Conservation (phyloP, 2,888 invertebrate genomes). For the Isotomurus palustris region DNA sequence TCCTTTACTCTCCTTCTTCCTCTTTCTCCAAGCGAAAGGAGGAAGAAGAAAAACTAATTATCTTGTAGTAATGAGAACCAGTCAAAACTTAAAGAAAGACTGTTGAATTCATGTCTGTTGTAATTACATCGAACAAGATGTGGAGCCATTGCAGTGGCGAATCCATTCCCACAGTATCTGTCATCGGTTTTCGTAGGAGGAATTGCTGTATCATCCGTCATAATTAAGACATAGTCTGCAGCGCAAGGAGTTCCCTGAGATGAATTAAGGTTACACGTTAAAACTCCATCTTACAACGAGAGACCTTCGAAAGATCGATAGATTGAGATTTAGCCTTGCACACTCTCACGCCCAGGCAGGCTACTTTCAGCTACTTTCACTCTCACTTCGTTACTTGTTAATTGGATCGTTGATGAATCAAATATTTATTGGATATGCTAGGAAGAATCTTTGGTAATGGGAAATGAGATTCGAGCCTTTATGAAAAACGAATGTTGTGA, state of each 20-base stretch:
- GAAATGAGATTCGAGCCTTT: too few relatives aligned
- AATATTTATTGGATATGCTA: slow-evolving; percentile 4
- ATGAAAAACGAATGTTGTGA: too few relatives aligned
- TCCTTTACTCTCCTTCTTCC: too few relatives aligned
- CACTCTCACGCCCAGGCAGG: too few relatives aligned
- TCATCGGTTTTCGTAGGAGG: slow-evolving; percentile 20
- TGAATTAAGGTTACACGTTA: neutral
- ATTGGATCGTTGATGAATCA: neutral
- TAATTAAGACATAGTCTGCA: slow-evolving; percentile 39
- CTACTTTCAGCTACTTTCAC: neutral
- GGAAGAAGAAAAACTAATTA: slow-evolving; percentile 1
- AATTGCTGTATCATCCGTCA: slow-evolving; percentile 30
- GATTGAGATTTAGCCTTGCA: too few relatives aligned
- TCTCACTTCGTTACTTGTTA: neutral
- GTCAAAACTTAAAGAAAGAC: neutral
- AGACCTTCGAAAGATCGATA: too few relatives aligned
- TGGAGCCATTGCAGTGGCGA: slow-evolving; percentile 13
- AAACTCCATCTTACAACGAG: too few relatives aligned
- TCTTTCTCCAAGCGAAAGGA: too few relatives aligned
- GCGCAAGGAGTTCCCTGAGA: slow-evolving; percentile 10
- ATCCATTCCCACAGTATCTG: slow-evolving; percentile 36
- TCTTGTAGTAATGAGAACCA: neutral
- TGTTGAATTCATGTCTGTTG: neutral
- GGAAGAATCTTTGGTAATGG: too few relatives aligned
- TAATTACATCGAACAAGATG: slow-evolving; percentile 25